These are phyloP conservation scores for Nettapus auritus DNA, from an alignment of 2,113 vertebrate genomes.

Conservation along the genomic window DNA sequence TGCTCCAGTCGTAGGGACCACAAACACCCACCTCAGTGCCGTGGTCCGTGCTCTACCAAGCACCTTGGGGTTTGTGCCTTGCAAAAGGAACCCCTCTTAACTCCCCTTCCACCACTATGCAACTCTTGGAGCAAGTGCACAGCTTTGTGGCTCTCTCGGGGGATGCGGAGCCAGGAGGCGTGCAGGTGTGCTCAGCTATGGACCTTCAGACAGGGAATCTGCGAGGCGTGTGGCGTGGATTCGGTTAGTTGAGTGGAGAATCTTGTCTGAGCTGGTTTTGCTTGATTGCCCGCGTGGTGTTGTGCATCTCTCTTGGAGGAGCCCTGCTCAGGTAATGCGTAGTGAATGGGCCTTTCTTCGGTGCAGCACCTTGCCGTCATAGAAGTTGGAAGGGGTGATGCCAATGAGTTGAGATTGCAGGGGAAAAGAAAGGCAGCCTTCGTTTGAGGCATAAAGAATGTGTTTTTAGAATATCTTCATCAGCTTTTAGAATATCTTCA, in stretches of 20 bases:
- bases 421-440: background rate
- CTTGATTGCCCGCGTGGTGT: fast-evolving
- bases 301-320: too few relatives aligned
- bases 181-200: fast-evolving
- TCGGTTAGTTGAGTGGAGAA: too few relatives aligned
- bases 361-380: background rate
- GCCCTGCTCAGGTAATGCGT: background rate
- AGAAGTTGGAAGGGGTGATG: background rate
- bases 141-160: fast-evolving
- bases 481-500: background rate
- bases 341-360: background rate
- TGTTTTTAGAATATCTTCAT: background rate
- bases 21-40: fast-evolving
- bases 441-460: background rate
- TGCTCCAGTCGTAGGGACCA: fast-evolving
- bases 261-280: background rate
- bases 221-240: fast-evolving
- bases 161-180: background rate
- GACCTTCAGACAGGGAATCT: background rate
- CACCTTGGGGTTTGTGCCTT: fast-evolving
- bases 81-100: fast-evolving
- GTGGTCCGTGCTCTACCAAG: fast-evolving
- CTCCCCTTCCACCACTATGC: background rate
- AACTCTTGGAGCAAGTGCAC: fast-evolving
- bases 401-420: background rate